Evolutionary conservation across 2,888 invertebrate species (phyloP).

Genomic region (Nymphalis polychloros): DNA sequence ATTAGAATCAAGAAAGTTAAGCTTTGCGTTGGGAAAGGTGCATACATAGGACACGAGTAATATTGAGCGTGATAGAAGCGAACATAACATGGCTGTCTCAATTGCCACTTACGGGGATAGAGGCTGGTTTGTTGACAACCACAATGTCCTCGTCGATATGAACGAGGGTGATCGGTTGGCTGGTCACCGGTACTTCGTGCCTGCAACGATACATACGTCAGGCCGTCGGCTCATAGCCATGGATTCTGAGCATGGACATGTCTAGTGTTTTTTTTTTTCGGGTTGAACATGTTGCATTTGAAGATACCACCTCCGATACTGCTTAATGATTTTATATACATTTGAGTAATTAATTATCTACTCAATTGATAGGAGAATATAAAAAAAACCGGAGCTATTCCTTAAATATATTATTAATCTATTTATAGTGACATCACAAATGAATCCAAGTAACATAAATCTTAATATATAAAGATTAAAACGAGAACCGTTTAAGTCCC

Average conservation of each 20-base stretch:
- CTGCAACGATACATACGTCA: slow-evolving; percentile 85
- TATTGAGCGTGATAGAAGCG: slow-evolving; percentile 86
- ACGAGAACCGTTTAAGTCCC: neutral
- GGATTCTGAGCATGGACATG: slow-evolving; percentile 19
- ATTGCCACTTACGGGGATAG: slow-evolving; percentile 99
- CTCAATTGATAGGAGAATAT: neutral
- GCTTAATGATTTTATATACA: neutral
- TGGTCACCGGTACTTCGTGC: slow-evolving; percentile 99
- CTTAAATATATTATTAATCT: neutral
- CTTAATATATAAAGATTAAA: neutral
- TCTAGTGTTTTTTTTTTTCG: slow-evolving; percentile 12
- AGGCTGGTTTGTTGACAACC: slow-evolving; percentile 99
- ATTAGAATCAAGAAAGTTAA: slow-evolving; percentile 37
- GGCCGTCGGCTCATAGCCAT: slow-evolving; percentile 49
- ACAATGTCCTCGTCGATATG: slow-evolving; percentile 99
- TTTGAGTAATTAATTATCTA: neutral
- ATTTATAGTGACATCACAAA: neutral
- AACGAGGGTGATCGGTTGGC: slow-evolving; percentile 97
- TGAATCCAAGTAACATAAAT: neutral
- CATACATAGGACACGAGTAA: slow-evolving; percentile 44
- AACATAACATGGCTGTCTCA: slow-evolving; percentile 89
- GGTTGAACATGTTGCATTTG: slow-evolving; percentile 6
- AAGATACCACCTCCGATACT: slow-evolving; percentile 15
- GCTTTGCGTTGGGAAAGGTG: slow-evolving; percentile 12
- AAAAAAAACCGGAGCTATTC: neutral